These are phyloP conservation scores for Proales similis DNA, from an alignment of 1,140 invertebrate genomes.

Conservation along the genomic window DNA sequence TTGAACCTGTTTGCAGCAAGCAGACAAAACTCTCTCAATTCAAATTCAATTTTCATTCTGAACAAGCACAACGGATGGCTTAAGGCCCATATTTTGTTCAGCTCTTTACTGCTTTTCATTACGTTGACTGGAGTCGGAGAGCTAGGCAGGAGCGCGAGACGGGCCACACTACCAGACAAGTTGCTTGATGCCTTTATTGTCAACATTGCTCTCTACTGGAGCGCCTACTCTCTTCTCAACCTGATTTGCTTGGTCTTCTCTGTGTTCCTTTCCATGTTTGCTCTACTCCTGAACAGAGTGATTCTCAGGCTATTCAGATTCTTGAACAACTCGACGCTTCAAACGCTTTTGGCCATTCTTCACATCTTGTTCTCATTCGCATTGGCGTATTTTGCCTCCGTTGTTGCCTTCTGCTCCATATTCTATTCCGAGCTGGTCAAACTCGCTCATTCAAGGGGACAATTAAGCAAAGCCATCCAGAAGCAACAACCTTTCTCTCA, in stretches of 20 bases:
- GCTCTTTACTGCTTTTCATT: too few species aligned
- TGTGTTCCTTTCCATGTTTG: not conserved
- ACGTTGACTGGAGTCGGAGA: too few species aligned
- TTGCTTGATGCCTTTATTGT: too few species aligned
- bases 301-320: not conserved
- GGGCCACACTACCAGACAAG: too few species aligned
- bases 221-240: not conserved
- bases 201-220: conserved; percentile 4
- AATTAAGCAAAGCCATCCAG: too few species aligned
- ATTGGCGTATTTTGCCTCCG: not conserved
- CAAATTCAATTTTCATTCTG: too few species aligned
- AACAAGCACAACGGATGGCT: too few species aligned
- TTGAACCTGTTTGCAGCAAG: too few species aligned
- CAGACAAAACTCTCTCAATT: too few species aligned
- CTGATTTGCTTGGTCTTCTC: conserved; percentile 9
- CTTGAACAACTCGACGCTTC: not conserved
- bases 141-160: too few species aligned
- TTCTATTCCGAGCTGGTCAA: conserved; percentile 21
- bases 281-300: not conserved
- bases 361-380: not conserved
- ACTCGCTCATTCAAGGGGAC: not conserved
- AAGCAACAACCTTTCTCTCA: conserved; percentile 1
- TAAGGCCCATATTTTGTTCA: too few species aligned
- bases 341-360: not conserved
- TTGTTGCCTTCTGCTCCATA: not conserved